Evolutionary conservation across 2,888 invertebrate species (phyloP).

Genomic region (Cephus rjabovi): DNA sequence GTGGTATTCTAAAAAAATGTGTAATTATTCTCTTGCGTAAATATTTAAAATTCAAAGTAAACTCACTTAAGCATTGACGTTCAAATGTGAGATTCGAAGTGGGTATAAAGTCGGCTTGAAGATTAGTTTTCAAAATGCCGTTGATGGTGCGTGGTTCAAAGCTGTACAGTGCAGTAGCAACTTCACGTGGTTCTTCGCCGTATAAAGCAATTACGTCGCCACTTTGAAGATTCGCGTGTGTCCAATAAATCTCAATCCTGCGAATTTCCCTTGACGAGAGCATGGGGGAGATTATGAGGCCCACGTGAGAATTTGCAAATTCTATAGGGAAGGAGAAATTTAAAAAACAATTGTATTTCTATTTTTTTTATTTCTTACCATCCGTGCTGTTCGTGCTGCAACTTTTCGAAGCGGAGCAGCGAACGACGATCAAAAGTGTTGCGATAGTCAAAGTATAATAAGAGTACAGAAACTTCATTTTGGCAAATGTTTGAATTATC

Average conservation of each 20-base stretch:
- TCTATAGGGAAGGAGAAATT: conserved; percentile 23
- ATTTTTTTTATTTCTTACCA: neutral
- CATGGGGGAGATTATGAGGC: conserved; percentile 51
- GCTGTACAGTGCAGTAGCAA: conserved; percentile 10
- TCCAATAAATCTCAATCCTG: conserved; percentile 54
- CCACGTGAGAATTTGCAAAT: conserved; percentile 38
- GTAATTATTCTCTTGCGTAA: conserved; percentile 3
- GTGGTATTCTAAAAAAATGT: conserved; percentile 41
- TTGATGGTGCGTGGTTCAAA: conserved; percentile 30
- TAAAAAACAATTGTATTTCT: neutral
- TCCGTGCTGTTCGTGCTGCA: neutral
- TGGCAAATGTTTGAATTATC: neutral
- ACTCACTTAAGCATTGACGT: conserved; percentile 47
- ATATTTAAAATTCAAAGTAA: conserved; percentile 2
- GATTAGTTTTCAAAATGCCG: conserved; percentile 45
- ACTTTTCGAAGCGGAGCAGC: neutral
- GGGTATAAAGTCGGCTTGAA: conserved; percentile 42
- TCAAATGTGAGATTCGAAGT: conserved; percentile 41
- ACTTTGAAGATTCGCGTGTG: conserved; percentile 34
- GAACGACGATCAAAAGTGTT: neutral
- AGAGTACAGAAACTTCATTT: neutral
- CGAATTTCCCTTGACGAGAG: conserved; percentile 35
- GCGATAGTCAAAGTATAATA: neutral
- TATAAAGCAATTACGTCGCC: conserved; percentile 46
- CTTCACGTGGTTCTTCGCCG: conserved; percentile 24